Evolutionary conservation across 2,113 vertebrate species (phyloP).

Genomic region (Pterophyllum scalare): DNA sequence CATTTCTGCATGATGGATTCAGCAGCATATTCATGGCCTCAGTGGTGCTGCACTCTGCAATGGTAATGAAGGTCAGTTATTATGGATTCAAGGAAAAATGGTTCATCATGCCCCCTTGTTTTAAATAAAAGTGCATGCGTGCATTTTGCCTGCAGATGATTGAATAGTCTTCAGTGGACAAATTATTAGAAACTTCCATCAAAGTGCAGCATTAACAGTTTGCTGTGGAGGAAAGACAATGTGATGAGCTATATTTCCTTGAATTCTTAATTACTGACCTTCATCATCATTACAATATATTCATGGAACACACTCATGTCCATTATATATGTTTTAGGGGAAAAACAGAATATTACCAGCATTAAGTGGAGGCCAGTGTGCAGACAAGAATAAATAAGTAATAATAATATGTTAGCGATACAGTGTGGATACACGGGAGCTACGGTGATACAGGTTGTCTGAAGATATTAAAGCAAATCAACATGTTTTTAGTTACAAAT

Average conservation of each 20-base stretch:
- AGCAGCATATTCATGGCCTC: slow-evolving; percentile 27
- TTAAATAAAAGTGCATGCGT: slow-evolving; percentile 52
- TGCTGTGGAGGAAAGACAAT: neutral
- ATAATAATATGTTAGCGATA: neutral
- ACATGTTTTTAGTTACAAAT: no score
- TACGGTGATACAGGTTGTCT: neutral
- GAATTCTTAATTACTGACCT: slow-evolving; percentile 49
- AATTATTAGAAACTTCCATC: slow-evolving; percentile 15
- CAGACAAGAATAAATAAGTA: neutral
- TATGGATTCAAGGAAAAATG: slow-evolving; percentile 55
- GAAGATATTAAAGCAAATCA: neutral
- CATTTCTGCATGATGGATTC: slow-evolving; percentile 8
- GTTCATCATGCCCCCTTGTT: slow-evolving; percentile 48
- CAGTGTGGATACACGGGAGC: neutral
- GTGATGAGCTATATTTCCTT: slow-evolving; percentile 22
- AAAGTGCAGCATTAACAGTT: slow-evolving; percentile 56
- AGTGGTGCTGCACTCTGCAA: slow-evolving; percentile 3
- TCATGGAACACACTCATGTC: neutral
- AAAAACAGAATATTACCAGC: neutral
- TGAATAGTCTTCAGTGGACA: neutral
- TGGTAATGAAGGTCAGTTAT: slow-evolving; percentile 58
- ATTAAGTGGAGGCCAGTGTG: neutral
- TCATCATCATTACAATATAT: neutral
- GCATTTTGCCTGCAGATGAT: slow-evolving; percentile 25
- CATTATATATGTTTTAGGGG: neutral